A percentile compares a stretch with the other conserved stretches of the same genome.
Conservation (phyloP, 2,113 vertebrate species). For the Progne subis region DNA sequence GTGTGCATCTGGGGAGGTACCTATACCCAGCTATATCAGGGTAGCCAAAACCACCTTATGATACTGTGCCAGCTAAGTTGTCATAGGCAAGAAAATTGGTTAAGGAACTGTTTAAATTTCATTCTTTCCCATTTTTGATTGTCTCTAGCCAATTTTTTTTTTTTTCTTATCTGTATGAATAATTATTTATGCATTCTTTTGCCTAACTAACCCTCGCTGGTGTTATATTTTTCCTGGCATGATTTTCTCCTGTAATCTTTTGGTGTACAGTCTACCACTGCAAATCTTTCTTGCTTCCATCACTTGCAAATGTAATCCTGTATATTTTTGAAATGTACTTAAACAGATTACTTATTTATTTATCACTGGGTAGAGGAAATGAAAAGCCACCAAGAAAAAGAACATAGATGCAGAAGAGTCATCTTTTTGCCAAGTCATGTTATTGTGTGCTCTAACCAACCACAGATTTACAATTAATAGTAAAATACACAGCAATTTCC, state of each 20-base stretch:
- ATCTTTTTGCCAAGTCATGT: neutral
- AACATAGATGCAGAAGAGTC: neutral
- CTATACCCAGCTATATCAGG: neutral
- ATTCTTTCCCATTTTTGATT: neutral
- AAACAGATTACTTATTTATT: neutral
- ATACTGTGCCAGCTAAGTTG: neutral
- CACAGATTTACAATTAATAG: neutral
- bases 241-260: neutral
- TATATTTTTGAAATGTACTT: neutral
- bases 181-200: neutral
- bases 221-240: neutral
- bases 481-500: neutral
- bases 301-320: neutral
- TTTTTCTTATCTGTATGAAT: neutral
- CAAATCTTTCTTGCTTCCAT: neutral
- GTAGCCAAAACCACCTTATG: neutral
- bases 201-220: neutral
- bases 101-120: neutral
- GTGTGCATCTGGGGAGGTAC: neutral
- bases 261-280: neutral
- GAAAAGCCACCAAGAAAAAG: neutral
- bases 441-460: neutral
- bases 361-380: neutral
- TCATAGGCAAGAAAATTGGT: neutral
- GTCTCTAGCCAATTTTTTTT: neutral